phyloP scores from a whole-genome alignment of 2,797 vertebrate species.

The Rhinoraja longicauda region DNA sequence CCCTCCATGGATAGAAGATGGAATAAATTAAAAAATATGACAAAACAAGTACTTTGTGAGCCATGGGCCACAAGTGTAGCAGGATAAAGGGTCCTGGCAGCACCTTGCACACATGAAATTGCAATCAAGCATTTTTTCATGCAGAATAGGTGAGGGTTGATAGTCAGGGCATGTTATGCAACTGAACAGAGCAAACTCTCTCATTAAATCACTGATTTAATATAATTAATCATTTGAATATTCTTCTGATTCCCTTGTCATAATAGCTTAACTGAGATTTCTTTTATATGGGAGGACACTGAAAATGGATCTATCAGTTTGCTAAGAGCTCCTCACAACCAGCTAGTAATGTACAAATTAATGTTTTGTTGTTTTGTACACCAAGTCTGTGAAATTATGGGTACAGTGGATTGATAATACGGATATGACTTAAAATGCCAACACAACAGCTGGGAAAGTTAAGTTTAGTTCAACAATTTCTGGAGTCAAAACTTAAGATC shows the following conservation, averaged over 20 bases:
- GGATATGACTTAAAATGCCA: too few relatives aligned
- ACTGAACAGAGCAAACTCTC: too few relatives aligned
- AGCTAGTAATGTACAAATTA: background rate
- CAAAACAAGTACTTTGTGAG: background rate
- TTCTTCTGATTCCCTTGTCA: background rate
- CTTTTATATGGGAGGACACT: background rate
- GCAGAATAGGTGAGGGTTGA: background rate
- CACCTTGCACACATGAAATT: background rate
- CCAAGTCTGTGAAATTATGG: too few relatives aligned
- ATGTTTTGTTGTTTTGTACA: background rate
- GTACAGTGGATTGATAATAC: too few relatives aligned
- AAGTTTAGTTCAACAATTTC: too few relatives aligned
- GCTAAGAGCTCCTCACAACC: background rate
- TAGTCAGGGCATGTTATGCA: background rate
- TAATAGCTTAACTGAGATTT: background rate
- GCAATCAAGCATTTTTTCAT: background rate
- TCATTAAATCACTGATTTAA: background rate
- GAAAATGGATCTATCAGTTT: background rate
- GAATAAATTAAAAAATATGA: background rate
- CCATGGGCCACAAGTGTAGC: background rate
- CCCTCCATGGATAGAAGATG: background rate
- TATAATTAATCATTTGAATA: background rate
- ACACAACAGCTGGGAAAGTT: too few relatives aligned
- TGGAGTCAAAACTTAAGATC: too few relatives aligned
- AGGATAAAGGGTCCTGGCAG: background rate